A percentile compares a stretch with the other conserved stretches of the same genome.
Evolutionary conservation across 2,113 vertebrate genomes (phyloP).

Genomic region (Copsychus sechellarum): DNA sequence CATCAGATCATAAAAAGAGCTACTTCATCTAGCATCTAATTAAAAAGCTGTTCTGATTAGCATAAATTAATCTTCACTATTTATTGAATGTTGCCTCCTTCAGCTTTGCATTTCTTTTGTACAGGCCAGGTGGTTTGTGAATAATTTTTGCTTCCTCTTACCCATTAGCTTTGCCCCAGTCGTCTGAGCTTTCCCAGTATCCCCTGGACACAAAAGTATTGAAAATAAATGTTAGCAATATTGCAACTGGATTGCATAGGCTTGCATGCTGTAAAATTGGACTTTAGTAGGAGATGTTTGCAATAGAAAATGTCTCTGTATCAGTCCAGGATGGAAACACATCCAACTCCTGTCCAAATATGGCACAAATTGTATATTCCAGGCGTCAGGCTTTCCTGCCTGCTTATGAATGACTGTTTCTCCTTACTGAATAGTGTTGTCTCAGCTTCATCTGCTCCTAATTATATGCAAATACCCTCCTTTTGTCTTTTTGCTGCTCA

Average conservation of each 20-base stretch:
- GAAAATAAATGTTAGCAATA: not conserved
- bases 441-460: constrained; percentile 44
- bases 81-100: not conserved
- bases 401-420: constrained; percentile 3
- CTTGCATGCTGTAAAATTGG: not conserved
- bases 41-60: not conserved
- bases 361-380: not conserved
- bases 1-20: not conserved
- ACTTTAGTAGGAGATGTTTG: not conserved
- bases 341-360: constrained; percentile 10
- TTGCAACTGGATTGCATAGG: not conserved
- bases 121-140: not conserved
- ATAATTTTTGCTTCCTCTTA: not conserved
- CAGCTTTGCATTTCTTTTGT: not conserved
- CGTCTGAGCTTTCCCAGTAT: not conserved
- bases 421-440: not conserved
- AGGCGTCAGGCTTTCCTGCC: not conserved
- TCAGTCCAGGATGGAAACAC: not conserved
- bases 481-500: constrained; percentile 36
- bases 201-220: not conserved
- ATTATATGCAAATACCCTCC: constrained; percentile 18
- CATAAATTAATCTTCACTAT: not conserved
- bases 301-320: not conserved
- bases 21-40: not conserved
- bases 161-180: not conserved